Evolutionary conservation across 2,888 invertebrate species (phyloP).

Genomic region (Lasioglossum villosulum): DNA sequence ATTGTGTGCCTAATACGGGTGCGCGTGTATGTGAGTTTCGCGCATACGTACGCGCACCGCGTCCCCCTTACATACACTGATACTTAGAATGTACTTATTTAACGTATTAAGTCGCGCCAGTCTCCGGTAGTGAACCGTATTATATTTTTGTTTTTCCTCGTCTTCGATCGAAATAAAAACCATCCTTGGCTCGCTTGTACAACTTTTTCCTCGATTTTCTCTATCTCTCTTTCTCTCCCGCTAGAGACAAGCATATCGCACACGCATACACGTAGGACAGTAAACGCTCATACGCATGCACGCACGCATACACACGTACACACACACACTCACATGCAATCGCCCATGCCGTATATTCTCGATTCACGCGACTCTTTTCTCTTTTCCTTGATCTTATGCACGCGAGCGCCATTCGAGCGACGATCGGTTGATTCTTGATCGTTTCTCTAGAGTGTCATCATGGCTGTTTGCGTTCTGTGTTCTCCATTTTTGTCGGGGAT

Average conservation of each 20-base stretch:
- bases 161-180: slow-evolving; percentile 62
- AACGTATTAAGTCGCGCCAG: slow-evolving; percentile 68
- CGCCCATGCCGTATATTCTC: neutral
- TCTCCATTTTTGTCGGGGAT: slow-evolving; percentile 12
- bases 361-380: slow-evolving; percentile 38
- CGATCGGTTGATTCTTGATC: slow-evolving; percentile 54
- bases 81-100: slow-evolving; percentile 63
- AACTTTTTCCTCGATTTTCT: neutral
- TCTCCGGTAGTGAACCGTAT: slow-evolving; percentile 67
- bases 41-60: slow-evolving; percentile 31
- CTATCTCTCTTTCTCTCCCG: slow-evolving; percentile 2
- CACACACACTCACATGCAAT: neutral
- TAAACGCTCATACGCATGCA: slow-evolving; percentile 7
- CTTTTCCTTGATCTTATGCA: slow-evolving; percentile 27
- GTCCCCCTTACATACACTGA: slow-evolving; percentile 48
- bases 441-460: neutral
- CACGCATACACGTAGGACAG: slow-evolving; percentile 27
- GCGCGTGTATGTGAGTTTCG: neutral
- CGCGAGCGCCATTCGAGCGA: slow-evolving; percentile 62
- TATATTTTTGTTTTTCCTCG: neutral
- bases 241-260: slow-evolving; percentile 16
- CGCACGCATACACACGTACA: slow-evolving; percentile 22
- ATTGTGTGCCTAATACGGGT: neutral
- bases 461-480: slow-evolving; percentile 9
- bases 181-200: slow-evolving; percentile 19